Percentiles rank a stretch among this genome's conserved stretches.
Evolutionary conservation across 2,888 invertebrate species (phyloP).

Genomic region (Ophion ventricosus): DNA sequence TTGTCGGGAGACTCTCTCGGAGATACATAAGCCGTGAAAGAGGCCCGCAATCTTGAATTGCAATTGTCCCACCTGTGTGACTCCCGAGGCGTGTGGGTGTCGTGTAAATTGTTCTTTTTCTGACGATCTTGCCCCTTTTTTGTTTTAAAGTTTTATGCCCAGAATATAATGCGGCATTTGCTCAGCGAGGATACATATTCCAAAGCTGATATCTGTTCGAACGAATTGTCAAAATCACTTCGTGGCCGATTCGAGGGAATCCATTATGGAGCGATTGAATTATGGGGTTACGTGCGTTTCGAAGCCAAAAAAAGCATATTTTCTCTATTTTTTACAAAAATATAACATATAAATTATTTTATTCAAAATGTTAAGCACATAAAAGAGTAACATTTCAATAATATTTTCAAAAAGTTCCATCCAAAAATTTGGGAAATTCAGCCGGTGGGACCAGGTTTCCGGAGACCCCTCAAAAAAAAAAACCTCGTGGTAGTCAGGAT

Average conservation of each 20-base stretch:
- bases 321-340: too few species aligned
- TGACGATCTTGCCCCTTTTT: slow-evolving; percentile 13
- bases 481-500: too few species aligned
- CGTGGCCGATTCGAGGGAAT: not conserved
- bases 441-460: too few species aligned
- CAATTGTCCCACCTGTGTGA: slow-evolving; percentile 53
- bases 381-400: too few species aligned
- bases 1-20: slow-evolving; percentile 16
- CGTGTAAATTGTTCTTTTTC: slow-evolving; percentile 46
- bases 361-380: too few species aligned
- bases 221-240: not conserved
- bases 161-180: not conserved
- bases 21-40: slow-evolving; percentile 40
- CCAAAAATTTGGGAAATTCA: too few species aligned
- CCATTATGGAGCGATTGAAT: not conserved
- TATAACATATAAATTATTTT: too few species aligned
- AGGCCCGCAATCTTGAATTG: slow-evolving; percentile 52
- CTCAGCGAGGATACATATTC: not conserved
- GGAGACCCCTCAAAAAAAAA: too few species aligned
- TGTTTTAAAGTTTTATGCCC: not conserved
- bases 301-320: too few species aligned
- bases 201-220: not conserved
- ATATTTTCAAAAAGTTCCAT: too few species aligned
- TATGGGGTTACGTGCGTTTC: too few species aligned
- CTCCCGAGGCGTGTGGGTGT: slow-evolving; percentile 35